phyloP scores from a whole-genome alignment of 2,113 vertebrate genomes.

The Mormyrus lacerda region DNA sequence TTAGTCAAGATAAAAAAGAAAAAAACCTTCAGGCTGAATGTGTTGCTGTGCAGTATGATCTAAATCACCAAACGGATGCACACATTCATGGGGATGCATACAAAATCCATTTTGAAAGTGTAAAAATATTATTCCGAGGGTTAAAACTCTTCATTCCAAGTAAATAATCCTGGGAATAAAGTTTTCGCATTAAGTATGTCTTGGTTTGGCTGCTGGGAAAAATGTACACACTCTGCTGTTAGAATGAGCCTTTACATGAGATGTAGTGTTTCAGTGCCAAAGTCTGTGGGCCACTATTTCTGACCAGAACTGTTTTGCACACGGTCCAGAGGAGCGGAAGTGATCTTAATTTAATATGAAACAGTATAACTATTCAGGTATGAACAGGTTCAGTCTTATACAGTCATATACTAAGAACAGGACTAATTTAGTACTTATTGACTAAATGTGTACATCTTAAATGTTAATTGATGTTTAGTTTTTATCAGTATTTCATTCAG shows the following conservation, averaged over 20 bases:
- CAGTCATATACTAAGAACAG: neutral
- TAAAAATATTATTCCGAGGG: neutral
- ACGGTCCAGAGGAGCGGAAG: neutral
- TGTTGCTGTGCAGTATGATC: neutral
- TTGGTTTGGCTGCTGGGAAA: neutral
- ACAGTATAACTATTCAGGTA: neutral
- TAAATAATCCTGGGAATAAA: neutral
- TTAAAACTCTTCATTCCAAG: neutral
- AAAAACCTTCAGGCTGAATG: neutral
- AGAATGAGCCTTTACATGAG: neutral
- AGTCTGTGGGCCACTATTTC: neutral
- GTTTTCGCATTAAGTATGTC: neutral
- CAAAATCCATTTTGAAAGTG: neutral
- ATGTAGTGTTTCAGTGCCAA: neutral
- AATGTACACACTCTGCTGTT: neutral
- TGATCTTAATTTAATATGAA: neutral
- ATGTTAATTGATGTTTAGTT: neutral
- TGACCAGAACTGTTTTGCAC: neutral
- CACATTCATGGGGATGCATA: neutral
- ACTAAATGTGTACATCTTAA: neutral
- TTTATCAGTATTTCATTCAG: neutral
- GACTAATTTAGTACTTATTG: neutral
- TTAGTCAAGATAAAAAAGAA: neutral
- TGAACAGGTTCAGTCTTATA: neutral
- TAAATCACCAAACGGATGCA: neutral